phyloP scores from a whole-genome alignment of 2,888 invertebrate genomes.

The Lingula anatina region DNA sequence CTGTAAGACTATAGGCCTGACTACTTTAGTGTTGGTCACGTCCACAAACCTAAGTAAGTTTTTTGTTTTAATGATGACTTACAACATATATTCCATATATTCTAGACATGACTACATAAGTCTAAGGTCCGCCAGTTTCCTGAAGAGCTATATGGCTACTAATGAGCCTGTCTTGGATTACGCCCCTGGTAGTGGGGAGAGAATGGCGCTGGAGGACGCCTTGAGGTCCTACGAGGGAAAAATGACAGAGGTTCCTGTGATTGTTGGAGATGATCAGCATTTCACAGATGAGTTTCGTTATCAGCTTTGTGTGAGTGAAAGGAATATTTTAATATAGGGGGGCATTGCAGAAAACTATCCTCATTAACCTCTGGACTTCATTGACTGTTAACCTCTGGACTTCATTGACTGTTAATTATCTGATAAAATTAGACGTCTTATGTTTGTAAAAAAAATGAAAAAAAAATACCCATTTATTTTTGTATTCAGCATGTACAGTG shows the following conservation, averaged over 20 bases:
- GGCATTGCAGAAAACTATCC: no score
- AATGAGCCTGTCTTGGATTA: constrained; percentile 62
- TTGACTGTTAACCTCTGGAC: no score
- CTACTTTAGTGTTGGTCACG: no score
- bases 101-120: neutral
- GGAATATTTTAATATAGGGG: neutral
- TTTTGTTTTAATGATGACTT: no score
- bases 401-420: no score
- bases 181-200: constrained; percentile 75
- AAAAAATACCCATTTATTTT: no score
- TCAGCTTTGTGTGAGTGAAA: constrained; percentile 67
- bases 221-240: constrained; percentile 63
- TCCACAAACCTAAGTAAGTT: no score
- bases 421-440: no score
- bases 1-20: no score
- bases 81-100: no score
- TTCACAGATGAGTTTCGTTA: constrained; percentile 69
- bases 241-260: constrained; percentile 84
- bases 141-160: constrained; percentile 28
- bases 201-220: constrained; percentile 66
- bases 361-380: neutral
- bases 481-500: no score
- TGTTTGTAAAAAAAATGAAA: no score
- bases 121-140: neutral
- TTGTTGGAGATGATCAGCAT: constrained; percentile 89